These are phyloP conservation scores for Schizothorax lantsangensis DNA, from an alignment of 2,797 vertebrate genomes.

Conservation along the genomic window DNA sequence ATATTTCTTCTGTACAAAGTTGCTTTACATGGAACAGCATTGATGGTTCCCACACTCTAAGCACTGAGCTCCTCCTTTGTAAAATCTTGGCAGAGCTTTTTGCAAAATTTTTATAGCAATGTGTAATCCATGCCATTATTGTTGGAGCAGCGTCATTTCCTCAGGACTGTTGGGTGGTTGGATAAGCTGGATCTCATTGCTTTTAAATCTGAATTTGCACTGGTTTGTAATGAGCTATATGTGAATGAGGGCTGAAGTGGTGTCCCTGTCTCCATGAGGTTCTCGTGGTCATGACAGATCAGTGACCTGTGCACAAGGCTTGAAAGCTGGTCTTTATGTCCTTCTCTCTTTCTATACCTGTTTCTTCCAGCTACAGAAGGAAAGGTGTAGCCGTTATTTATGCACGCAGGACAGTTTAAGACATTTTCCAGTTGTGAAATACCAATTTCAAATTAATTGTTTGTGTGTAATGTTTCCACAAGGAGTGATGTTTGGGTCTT, in stretches of 20 bases:
- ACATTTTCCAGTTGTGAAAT: neutral
- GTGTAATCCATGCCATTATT: conserved; percentile 52
- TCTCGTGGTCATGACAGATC: neutral
- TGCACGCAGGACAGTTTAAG: neutral
- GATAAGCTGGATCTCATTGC: neutral
- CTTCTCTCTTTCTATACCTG: neutral
- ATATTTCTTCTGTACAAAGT: neutral
- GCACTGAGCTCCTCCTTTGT: conserved; percentile 29
- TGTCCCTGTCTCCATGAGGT: neutral
- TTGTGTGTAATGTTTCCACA: neutral
- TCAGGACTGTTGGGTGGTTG: neutral
- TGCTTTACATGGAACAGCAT: conserved; percentile 16
- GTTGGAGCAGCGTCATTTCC: conserved; percentile 26
- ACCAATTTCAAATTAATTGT: neutral
- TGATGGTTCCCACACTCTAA: conserved; percentile 39
- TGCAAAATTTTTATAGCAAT: conserved; percentile 16
- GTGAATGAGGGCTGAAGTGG: neutral
- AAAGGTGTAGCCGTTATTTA: conserved; percentile 19
- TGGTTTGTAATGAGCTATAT: neutral
- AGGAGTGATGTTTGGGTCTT: neutral
- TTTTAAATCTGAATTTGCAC: neutral
- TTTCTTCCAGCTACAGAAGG: conserved; percentile 5
- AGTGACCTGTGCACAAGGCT: conserved; percentile 18
- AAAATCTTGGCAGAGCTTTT: conserved; percentile 48
- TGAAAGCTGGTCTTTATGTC: conserved; percentile 16